Conservation (phyloP, 2,888 invertebrate genomes). For the Leucophenga montana region DNA sequence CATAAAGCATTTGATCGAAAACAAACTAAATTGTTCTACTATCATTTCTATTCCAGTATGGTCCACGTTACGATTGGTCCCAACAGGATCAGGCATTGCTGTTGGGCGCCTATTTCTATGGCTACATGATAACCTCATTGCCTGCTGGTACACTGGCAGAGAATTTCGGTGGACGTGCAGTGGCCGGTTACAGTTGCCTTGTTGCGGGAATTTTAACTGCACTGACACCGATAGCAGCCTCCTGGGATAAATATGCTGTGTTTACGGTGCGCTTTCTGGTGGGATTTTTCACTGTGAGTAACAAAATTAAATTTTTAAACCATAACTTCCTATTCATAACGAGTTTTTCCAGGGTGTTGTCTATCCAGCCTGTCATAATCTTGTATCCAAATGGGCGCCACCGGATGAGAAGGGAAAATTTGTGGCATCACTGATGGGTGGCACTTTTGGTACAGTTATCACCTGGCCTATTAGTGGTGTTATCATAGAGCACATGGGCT, state of each 20-base stretch:
- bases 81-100: constrained; percentile 78
- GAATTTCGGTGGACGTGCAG: constrained; percentile 77
- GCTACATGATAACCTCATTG: constrained; percentile 79
- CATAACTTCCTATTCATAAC: neutral
- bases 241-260: constrained; percentile 75
- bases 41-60: constrained; percentile 70
- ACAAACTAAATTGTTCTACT: no score
- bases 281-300: constrained; percentile 78
- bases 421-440: constrained; percentile 82
- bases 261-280: constrained; percentile 77
- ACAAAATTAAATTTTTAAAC: neutral
- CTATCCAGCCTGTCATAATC: constrained; percentile 71
- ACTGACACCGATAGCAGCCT: constrained; percentile 77
- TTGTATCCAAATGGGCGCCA: constrained; percentile 83
- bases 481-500: constrained; percentile 78
- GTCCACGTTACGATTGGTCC: constrained; percentile 76
- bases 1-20: no score
- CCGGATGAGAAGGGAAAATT: constrained; percentile 84
- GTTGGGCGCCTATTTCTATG: constrained; percentile 81
- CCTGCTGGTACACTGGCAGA: constrained; percentile 80
- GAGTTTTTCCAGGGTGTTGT: constrained; percentile 54
- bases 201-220: constrained; percentile 76
- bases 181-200: constrained; percentile 75
- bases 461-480: constrained; percentile 81
- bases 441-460: constrained; percentile 80